Base-by-base conservation (phyloP, 2,797 vertebrate genomes). In the Cheracebus regulus region DNA sequence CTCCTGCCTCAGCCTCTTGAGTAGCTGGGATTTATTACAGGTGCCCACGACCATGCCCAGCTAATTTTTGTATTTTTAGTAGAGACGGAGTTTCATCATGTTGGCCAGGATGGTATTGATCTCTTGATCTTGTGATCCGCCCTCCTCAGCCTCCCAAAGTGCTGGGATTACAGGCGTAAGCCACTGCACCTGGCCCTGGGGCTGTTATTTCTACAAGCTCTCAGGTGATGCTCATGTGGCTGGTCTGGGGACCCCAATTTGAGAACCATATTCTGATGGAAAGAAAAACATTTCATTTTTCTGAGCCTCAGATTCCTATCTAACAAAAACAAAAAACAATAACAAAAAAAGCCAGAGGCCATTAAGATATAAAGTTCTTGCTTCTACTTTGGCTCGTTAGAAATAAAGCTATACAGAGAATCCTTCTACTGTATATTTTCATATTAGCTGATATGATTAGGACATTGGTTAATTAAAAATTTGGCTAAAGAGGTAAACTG, bases 391-490 rank as follows among this genome's bases (percentile, higher is more conserved):
- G 67, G 33, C 30, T 84, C 19, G 84, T 48, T 72, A 83, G 88
- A 73, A 55, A 19, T 41, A 92, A 83, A 96, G 13, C 15, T 44
- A 58, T 58, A 17, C 15, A 64, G n/a, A 19, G 33, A 39, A 73
- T 9, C 1, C 30, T 81, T 88, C 36, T 36, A 41, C 36, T 58
- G 26, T 82, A 73, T 44, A 15, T 36, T 73, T 73, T 84, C 55
- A 50, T 17, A 55, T 64, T 81, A 96, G 58, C 39, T 52, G 39
- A 72, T 44, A 83, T 1, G 4, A 79, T 50, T 73, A 48, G 26
- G 78, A 50, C 26, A 81, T 72, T 84, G 44, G 44, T 87, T 94
- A 70, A 78, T 81, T 89, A 89, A 89, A 90, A 58, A 87, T 52
- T 52, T 52, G 8, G 24, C 80, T 80, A 13, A 48, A 82, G n/a